Base-by-base conservation (phyloP, 2,113 vertebrate species). In the Monopterus albus region DNA sequence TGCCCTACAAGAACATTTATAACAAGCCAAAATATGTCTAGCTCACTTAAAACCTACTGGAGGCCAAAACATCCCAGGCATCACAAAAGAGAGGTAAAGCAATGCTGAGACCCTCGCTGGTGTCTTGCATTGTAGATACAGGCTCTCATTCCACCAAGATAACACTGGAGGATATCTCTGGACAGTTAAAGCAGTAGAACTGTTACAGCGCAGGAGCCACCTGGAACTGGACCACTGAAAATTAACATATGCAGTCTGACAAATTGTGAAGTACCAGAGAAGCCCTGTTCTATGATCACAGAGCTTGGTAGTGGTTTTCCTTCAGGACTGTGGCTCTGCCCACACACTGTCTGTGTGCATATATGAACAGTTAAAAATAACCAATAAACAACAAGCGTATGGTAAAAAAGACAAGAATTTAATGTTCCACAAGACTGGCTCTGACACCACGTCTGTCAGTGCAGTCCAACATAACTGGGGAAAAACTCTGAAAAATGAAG, bases 21-120 rank as follows among this genome's bases (percentile, higher is more conserved):
- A 88, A 88, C 55, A 72, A 83, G 67, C 60, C 64, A 46, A 47
- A 78, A 70, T 82, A 58, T 74, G 73, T 75, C 65, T 67, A 17
- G 11, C 65, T 83, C 75, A 39, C 78, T 68, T 77, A 57, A 75
- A 78, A 70, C 52, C 57, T 29, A 63, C 67, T 49, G 29, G 60
- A 76, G 64, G 73, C 61, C 49, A 75, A 70, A 76, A 52, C 21
- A 71, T 20, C 28, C 9, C 28, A 36, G 66, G 68, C 50, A 50
- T 42, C 50, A 36, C 1, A 33, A 18, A 33, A 43, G 9, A 49
- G 47, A 49, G 55, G 31, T 49, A 72, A 57, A 71, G 57, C 42
- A 36, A 38, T 17, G 47, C 29, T 38, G 61, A 70, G 51, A 39
- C n/a, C 14, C 13, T 21, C 1, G 4, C 57, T 39, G 64, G 40